Evolutionary conservation across 2,797 vertebrate species (phyloP).

Genomic region (Chelidonichthys spinosus): DNA sequence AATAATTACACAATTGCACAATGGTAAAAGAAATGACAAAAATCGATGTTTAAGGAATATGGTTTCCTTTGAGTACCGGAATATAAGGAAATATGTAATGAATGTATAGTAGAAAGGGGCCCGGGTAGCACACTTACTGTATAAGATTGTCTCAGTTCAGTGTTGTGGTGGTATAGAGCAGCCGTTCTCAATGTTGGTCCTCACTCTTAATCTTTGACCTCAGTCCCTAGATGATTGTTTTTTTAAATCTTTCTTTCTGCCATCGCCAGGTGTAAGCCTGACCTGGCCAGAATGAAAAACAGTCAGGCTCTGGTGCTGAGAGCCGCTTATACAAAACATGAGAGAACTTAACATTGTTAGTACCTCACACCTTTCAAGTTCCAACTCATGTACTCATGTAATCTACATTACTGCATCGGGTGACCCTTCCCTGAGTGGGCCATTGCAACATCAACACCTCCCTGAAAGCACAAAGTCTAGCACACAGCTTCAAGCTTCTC

Average conservation of each 20-base stretch:
- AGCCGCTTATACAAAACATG: constrained; percentile 13
- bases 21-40: constrained; percentile 53
- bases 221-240: constrained; percentile 34
- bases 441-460: constrained; percentile 64
- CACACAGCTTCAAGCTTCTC: constrained; percentile 56
- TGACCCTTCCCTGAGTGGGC: constrained; percentile 45
- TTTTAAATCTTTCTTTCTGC: constrained; percentile 28
- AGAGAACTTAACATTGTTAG: constrained; percentile 37
- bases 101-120: constrained; percentile 72
- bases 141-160: constrained; percentile 68
- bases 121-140: constrained; percentile 63
- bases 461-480: constrained; percentile 76
- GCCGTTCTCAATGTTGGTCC: constrained; percentile 45
- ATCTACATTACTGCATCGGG: constrained; percentile 45
- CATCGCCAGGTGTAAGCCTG: constrained; percentile 24
- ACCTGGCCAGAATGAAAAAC: constrained; percentile 38
- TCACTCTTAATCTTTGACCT: constrained; percentile 48
- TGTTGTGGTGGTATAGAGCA: constrained; percentile 67
- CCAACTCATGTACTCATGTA: constrained; percentile 47
- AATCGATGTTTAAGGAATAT: constrained; percentile 56
- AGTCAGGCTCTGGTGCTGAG: constrained; percentile 36
- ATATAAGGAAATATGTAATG: constrained; percentile 71
- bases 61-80: constrained; percentile 74
- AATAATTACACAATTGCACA: constrained; percentile 71
- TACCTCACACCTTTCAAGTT: constrained; percentile 53